Evolutionary conservation across 1,140 invertebrate species (phyloP).

Genomic region (Drosophila aff.): DNA sequence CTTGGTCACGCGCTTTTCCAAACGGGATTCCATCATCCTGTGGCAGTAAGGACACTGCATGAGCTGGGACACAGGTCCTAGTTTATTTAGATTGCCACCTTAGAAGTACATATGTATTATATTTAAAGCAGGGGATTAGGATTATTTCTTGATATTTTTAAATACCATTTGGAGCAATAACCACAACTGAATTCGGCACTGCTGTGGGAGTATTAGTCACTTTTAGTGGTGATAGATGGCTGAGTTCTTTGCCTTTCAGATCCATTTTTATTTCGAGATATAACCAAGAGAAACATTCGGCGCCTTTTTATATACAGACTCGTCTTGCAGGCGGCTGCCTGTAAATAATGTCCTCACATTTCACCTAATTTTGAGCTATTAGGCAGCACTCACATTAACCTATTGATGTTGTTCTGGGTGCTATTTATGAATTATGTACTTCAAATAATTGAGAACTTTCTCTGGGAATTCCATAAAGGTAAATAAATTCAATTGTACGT

Average conservation of each 20-base stretch:
- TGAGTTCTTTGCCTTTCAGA: not conserved
- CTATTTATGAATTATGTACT: not conserved
- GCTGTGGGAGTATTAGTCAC: not conserved
- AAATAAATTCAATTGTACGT: too few species aligned
- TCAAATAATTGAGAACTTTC: not conserved
- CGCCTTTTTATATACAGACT: not conserved
- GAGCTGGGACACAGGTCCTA: slow-evolving; percentile 38
- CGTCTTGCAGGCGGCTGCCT: not conserved
- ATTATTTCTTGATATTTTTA: not conserved
- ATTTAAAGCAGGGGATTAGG: too few species aligned
- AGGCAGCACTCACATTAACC: not conserved
- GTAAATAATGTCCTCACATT: slow-evolving; percentile 5
- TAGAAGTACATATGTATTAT: not conserved
- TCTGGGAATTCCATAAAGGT: not conserved
- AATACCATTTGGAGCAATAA: slow-evolving; percentile 20
- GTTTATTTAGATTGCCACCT: not conserved
- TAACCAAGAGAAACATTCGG: not conserved
- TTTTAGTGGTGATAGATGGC: not conserved
- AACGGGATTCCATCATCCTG: slow-evolving; percentile 30
- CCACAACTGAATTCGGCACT: not conserved
- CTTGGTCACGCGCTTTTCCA: slow-evolving; percentile 36
- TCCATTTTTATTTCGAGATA: not conserved
- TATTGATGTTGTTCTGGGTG: not conserved
- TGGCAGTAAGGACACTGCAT: slow-evolving; percentile 37
- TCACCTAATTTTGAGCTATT: not conserved